Evolutionary conservation across 2,888 invertebrate genomes (phyloP).

Genomic region (Dioctria rufipes): DNA sequence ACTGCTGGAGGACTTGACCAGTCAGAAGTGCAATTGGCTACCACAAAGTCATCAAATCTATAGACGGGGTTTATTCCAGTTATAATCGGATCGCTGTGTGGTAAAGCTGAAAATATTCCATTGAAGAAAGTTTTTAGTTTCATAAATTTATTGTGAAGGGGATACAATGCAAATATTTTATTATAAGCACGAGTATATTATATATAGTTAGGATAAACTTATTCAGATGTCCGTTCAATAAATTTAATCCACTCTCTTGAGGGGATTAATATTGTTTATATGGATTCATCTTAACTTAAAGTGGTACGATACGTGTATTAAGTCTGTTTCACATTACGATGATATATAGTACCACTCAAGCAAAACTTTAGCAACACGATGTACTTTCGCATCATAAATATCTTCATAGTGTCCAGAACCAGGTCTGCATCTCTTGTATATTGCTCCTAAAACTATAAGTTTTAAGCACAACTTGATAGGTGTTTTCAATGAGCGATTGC

Average conservation of each 20-base stretch:
- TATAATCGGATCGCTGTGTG: slow-evolving; percentile 70
- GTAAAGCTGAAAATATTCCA: slow-evolving; percentile 66
- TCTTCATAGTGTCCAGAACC: slow-evolving; percentile 50
- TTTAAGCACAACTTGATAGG: slow-evolving; percentile 20
- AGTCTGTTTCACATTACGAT: slow-evolving; percentile 55
- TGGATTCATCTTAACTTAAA: slow-evolving; percentile 42
- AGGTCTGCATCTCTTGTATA: slow-evolving; percentile 1
- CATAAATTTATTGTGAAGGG: not conserved
- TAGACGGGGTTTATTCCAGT: slow-evolving; percentile 69
- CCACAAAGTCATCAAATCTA: slow-evolving; percentile 69
- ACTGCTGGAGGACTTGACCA: slow-evolving; percentile 69
- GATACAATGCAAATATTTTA: slow-evolving; percentile 27
- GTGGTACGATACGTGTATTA: slow-evolving; percentile 15
- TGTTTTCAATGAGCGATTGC: too few relatives aligned
- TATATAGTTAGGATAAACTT: not conserved
- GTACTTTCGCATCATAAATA: slow-evolving; percentile 58
- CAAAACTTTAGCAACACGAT: slow-evolving; percentile 57
- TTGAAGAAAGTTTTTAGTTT: slow-evolving; percentile 11
- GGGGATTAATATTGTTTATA: not conserved
- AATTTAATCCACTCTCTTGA: not conserved
- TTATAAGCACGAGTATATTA: not conserved
- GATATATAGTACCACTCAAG: slow-evolving; percentile 58
- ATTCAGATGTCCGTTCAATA: not conserved
- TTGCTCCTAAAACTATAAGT: slow-evolving; percentile 17
- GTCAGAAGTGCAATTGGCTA: slow-evolving; percentile 71